Percentiles rank a stretch among this genome's conserved stretches.
phyloP scores from a whole-genome alignment of 2,113 vertebrate species.

The Hystrix brachyura region DNA sequence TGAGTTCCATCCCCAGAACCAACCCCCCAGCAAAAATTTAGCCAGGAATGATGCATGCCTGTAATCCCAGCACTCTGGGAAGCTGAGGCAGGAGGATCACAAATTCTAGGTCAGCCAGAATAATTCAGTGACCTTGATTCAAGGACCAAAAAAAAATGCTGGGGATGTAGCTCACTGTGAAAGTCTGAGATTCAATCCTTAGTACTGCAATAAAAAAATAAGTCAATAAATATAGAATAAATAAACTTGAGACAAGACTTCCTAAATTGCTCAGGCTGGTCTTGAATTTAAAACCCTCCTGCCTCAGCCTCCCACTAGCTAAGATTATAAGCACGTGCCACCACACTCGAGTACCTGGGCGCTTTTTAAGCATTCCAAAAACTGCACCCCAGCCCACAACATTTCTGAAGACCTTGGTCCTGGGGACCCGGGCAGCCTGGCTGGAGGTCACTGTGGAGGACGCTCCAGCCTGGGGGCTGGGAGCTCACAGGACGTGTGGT shows the following conservation, averaged over 20 bases:
- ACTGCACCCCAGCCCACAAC: background rate
- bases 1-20: no score
- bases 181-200: background rate
- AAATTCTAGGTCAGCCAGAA: background rate
- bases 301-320: background rate
- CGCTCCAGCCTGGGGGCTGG: fast-evolving
- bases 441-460: background rate
- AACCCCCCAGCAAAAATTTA: no score
- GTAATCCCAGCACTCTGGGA: no score
- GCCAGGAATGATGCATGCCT: no score
- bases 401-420: background rate
- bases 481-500: background rate
- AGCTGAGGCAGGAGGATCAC: no score
- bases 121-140: background rate
- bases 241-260: background rate
- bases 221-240: background rate
- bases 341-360: background rate
- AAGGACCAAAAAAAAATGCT: background rate
- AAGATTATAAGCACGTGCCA: background rate
- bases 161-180: background rate
- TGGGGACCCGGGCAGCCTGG: background rate
- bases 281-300: background rate
- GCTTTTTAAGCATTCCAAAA: background rate
- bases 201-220: background rate
- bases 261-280: background rate